Conservation (phyloP, 1,140 invertebrate genomes). For the Kradibia gibbosae region DNA sequence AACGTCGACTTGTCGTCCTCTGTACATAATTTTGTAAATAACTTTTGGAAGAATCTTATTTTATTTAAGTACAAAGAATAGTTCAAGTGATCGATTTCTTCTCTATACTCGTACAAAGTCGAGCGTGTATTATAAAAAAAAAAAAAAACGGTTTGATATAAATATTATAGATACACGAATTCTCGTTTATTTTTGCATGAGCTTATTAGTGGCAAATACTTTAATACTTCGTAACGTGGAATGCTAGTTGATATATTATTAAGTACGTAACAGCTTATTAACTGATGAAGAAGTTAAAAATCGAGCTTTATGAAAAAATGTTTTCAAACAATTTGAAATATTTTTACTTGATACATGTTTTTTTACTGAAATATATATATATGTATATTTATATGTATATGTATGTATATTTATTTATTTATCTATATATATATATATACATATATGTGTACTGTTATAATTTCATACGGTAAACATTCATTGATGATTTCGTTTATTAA, state of each 20-base stretch:
- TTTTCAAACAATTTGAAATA: neutral
- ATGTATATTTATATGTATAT: too few relatives aligned
- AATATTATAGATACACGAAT: neutral
- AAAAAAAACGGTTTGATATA: conserved; percentile 6
- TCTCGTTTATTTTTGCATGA: neutral
- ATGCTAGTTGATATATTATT: neutral
- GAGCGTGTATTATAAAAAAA: neutral
- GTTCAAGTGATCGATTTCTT: neutral
- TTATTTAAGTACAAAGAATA: neutral
- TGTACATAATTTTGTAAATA: conserved; percentile 22
- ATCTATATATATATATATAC: too few relatives aligned
- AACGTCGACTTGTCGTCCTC: too few relatives aligned
- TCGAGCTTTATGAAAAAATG: neutral
- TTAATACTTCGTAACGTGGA: neutral
- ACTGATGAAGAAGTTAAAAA: neutral
- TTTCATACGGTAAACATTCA: neutral
- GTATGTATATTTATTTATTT: too few relatives aligned
- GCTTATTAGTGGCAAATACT: neutral
- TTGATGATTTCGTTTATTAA: neutral
- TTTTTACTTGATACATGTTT: neutral
- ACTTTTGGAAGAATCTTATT: neutral
- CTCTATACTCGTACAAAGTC: neutral
- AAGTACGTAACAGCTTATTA: neutral
- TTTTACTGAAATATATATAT: too few relatives aligned
- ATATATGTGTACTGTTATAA: neutral